Evolutionary conservation across 2,797 vertebrate genomes (phyloP), one percentile per base, ranked within the genome.

Genomic region (Zalophus californianus): DNA sequence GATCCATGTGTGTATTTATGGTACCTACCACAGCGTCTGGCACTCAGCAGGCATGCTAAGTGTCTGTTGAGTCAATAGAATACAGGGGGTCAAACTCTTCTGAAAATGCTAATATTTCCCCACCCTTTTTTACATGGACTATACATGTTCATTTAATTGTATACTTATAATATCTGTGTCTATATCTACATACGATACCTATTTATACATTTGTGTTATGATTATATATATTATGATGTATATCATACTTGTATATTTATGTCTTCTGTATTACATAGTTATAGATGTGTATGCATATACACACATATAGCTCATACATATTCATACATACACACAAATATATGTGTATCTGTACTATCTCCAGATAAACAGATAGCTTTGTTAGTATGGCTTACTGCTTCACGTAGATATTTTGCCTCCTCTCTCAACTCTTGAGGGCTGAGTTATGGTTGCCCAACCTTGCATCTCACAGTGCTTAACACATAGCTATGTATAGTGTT

Each of bases 31-130:
- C 4, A 77, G 58, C 32, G 1, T 44, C 80, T 35, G 29, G 68
- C 15, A 21, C 21, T 73, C 6, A 73, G 44, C 54, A 83, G 41
- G 29, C 50, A 16, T 80, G 12, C 56, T 66, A 48, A 83, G 21
- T 85, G 15, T 68, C 62, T 50, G 13, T 58, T 64, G 66, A 95
- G 78, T 75, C 84, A 75, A 48, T 86, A 88, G 54, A 87, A 70
- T 10, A 79, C 35, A 93, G 54, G 29, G 14, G 48, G 13, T 88
- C 35, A 90, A 12, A 70, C 23, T 58, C 16, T 91, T 54, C 48
- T 15, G 56, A 68, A 96, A 95, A 78, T 83, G n/a, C 44, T 60
- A 66, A 18, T 80, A 52, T 87, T 94, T 94, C n/a, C 27, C 9
- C 16, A 27, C 38, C 14, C n/a, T 79, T 5, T 41, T 18, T n/a